Base-by-base conservation (phyloP, 2,888 invertebrate species). In the Malacosoma neustria region DNA sequence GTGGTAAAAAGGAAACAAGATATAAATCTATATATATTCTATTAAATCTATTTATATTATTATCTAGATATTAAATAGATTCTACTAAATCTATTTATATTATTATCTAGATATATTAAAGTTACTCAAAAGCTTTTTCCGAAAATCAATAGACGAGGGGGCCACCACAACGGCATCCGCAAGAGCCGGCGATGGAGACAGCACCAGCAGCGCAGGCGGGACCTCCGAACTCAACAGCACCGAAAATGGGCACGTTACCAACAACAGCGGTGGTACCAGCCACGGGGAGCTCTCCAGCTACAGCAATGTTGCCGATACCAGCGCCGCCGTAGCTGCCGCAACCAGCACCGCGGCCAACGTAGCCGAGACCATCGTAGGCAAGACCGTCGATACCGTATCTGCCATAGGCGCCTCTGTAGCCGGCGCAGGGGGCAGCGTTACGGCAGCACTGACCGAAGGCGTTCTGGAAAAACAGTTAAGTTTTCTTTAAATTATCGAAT, bases 221-320 rank as follows among this genome's bases (percentile, higher is more conserved):
- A 12, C 72, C 72, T 11, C 68, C 54, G 45, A 68, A 61, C 15
- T 40, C 46, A 12, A 71, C 68, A 31, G 58, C 53, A n/a, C 68
- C 68, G 36, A 61, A 39, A 38, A 68, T 57, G 14, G 69, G 64
- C 31, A 72, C 53, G 33, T 54, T 55, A 13, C 72, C 72, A 11
- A 48, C 49, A 31, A 70, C 30, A 11, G 22, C 11, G 30, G 35
- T 39, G 33, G 36, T 39, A 29, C 60, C 58, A 40, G 49, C 54
- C 14, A 52, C 44, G 12, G 43, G 44, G 37, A 56, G 57, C 36
- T 57, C 56, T 11, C 55, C 50, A n/a, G 47, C 29, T 4, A 59
- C 49, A 6, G 48, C 44, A 5, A 61, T 36, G 39, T 39, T 30
- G 29, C 33, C 14, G 7, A 13, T 11, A 30, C 35, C 35, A 13